Base-by-base conservation (phyloP, 2,888 invertebrate species). In the Caenorhabditis virilis region DNA sequence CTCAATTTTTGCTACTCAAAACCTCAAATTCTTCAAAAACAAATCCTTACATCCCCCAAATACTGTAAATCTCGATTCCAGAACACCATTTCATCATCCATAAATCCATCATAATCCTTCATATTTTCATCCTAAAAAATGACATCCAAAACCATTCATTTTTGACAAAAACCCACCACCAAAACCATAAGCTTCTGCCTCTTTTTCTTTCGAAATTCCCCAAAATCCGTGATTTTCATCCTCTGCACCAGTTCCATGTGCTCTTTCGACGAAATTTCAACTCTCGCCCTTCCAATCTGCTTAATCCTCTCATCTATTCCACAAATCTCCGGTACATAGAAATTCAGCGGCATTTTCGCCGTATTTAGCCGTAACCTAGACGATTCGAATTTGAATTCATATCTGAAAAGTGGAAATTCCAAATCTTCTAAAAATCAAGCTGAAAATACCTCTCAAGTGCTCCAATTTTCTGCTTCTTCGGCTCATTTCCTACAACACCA, bases 351-450 rank as follows among this genome's bases (percentile, higher is more conserved):
- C 2, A 64, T 16, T 20, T 42, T 25, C 4, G 42, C 16, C 7
- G 43, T 43, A 25, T 64, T 30, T 15, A 64, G 27, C n/a, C 48
- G 49, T 7, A 64, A 49, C 6, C 51, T 42, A 1, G 51, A 51
- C 9, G 58, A 22, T 16, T 59, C 58, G 46, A 59, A 64, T 42
- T 64, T 64, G 55, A 64, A 64, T 33, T 64, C 59, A 26, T 59
- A 64, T 25, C 63, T 59, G 38, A 25, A 47, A 38, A 20, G 4
- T n/a, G n/a, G n/a, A n/a, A n/a, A n/a, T n/a, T n/a, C n/a, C n/a
- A n/a, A n/a, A n/a, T n/a, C n/a, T n/a, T n/a, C n/a, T n/a, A n/a
- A n/a, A n/a, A n/a, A n/a, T n/a, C n/a, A n/a, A n/a, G n/a, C n/a
- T n/a, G n/a, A n/a, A n/a, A n/a, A n/a, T n/a, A n/a, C n/a, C n/a